These are phyloP conservation scores for Drosophila ohnishii DNA, from an alignment of 1,140 invertebrate genomes.

Conservation along the genomic window DNA sequence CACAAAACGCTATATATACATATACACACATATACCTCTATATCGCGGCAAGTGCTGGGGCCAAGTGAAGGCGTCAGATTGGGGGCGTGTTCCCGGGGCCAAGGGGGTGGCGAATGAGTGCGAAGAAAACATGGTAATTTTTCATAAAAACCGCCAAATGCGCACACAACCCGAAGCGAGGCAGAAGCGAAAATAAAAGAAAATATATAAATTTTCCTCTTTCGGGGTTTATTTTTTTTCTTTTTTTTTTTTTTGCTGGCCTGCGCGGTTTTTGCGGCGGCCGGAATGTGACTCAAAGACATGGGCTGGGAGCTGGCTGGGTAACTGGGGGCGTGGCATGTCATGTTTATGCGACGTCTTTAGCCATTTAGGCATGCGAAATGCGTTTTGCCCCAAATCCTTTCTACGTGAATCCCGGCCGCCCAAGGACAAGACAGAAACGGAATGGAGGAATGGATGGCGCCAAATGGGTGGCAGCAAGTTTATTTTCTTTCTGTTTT, in stretches of 20 bases:
- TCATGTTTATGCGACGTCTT: slow-evolving; percentile 79
- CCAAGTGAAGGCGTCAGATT: slow-evolving; percentile 34
- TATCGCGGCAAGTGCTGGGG: slow-evolving; percentile 36
- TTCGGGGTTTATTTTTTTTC: slow-evolving; percentile 6
- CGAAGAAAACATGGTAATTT: slow-evolving; percentile 81
- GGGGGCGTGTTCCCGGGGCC: slow-evolving; percentile 36
- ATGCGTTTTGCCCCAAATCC: slow-evolving; percentile 75
- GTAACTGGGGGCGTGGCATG: slow-evolving; percentile 61
- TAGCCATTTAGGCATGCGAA: slow-evolving; percentile 80
- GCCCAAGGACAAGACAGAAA: slow-evolving; percentile 58
- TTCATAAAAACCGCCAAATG: slow-evolving; percentile 81
- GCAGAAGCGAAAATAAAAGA: slow-evolving; percentile 53
- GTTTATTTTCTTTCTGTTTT: slow-evolving; percentile 6
- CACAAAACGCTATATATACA: slow-evolving; percentile 33
- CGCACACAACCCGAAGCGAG: slow-evolving; percentile 75
- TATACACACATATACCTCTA: slow-evolving; percentile 20
- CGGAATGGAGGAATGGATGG: slow-evolving; percentile 26
- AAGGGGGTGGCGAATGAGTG: slow-evolving; percentile 58
- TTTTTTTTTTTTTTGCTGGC: slow-evolving; percentile 33
- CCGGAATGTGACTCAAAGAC: slow-evolving; percentile 70
- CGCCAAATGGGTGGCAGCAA: slow-evolving; percentile 25
- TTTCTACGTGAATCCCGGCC: slow-evolving; percentile 68
- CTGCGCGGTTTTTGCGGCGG: slow-evolving; percentile 43
- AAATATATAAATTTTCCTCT: slow-evolving; percentile 47
- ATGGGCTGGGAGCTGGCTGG: slow-evolving; percentile 17